Base-by-base conservation (phyloP, 1,140 invertebrate genomes). In the Ostrea edulis region DNA sequence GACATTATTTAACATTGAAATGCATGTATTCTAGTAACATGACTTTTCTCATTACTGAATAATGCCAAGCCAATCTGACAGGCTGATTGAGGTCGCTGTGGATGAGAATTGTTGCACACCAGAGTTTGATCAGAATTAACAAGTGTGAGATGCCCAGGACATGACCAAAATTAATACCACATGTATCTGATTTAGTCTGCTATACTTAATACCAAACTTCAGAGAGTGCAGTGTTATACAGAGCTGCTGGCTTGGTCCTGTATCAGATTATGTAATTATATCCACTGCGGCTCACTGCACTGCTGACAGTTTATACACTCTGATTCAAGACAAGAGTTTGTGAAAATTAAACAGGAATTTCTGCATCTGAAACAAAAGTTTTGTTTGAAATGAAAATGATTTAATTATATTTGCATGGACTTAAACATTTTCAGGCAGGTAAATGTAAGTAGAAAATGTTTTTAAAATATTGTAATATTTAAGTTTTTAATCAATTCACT, bases 321-420 rank as follows among this genome's bases (percentile, higher is more conserved):
- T n/a, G 65, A 25, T 77, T 77, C 25, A 77, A 29, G 29, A 77
- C 12, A 14, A n/a, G 29, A 35, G 25, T 11, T 35, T 5, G 4
- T 25, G 68, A 77, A 29, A 29, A 25, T n/a, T 62, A 20, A 62
- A 5, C 14, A 62, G 1, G 7, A 62, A n/a, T 62, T 62, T 62
- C 14, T 62, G 55, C 55, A 62, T 62, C 55, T 20, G 55, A 58
- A 8, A 58, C 11, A 35, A 62, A 62, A 20, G 1, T 62, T 62
- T 62, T 62, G 55, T 20, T 62, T 62, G 55, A 62, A 29, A 25
- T 12, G 68, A 77, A 62, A 77, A 77, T 77, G 25, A 77, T 22
- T 77, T 25, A 25, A 77, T 77, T 29, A 77, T 77, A 2, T 71
- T 71, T 44, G 68, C 68, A 77, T 77, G 68, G 68, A 77, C 35